These are phyloP conservation scores for Mellivora capensis DNA, from an alignment of 2,113 vertebrate genomes.

Conservation along the genomic window DNA sequence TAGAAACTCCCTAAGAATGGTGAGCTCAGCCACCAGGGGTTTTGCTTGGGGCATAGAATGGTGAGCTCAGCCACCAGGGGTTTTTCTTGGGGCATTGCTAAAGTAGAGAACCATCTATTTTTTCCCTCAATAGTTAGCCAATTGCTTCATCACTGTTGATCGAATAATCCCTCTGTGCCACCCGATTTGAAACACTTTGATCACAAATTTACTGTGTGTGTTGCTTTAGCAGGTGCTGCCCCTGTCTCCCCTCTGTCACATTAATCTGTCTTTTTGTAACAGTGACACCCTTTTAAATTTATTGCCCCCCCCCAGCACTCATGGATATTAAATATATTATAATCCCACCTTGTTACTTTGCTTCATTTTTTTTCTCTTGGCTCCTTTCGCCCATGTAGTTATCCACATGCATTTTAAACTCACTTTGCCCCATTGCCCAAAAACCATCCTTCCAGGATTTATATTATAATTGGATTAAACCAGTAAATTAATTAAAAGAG, in stretches of 20 bases:
- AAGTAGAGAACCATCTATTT: neutral
- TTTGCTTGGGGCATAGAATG: neutral
- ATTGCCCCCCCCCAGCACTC: neutral
- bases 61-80: neutral
- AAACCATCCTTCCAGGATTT: constrained; percentile 36
- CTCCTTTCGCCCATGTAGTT: neutral
- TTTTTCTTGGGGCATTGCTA: neutral
- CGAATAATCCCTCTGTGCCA: neutral
- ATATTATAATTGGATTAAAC: constrained; percentile 56
- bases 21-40: neutral
- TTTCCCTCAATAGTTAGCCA: neutral
- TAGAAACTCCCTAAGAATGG: neutral
- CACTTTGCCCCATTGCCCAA: constrained; percentile 42
- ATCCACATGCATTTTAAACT: constrained; percentile 49
- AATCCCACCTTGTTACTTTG: neutral
- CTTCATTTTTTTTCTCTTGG: neutral
- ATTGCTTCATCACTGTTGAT: neutral
- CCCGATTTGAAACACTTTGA: neutral
- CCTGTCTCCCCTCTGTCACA: neutral
- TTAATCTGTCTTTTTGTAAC: neutral
- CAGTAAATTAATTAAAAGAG: constrained; percentile 64
- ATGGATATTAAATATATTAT: neutral
- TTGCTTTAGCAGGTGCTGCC: neutral
- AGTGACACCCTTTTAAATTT: neutral
- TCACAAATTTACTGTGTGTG: too few relatives aligned